Evolutionary conservation across 53 echinoderm and acorn worm species (phyloP), one percentile per base, ranked within the genome.

Genomic region (Echinometra lucunter): DNA sequence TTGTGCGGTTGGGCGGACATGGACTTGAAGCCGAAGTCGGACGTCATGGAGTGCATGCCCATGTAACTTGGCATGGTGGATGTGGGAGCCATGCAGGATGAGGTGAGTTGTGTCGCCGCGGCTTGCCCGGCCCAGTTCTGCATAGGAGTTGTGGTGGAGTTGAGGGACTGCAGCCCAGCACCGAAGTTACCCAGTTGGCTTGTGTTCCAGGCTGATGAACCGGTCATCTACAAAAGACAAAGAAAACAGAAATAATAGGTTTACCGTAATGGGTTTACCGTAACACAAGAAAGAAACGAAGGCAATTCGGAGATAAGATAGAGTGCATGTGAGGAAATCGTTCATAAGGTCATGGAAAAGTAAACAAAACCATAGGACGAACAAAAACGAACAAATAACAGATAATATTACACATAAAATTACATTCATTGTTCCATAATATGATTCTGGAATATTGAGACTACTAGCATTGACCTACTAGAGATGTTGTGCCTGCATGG

Each of bases 51-150:
- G 42, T 96, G 88, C 92, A 97, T 97, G 27, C 97, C 97, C 98
- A 98, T 98, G 95, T 98, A 98, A 82, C 95, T 96, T 37, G 98
- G 98, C 91, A 97, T 91, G 94, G 95, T 97, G 8, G 95, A 94
- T 38, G 95, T 96, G 16, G 97, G 96, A 16, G 97, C 94, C 98
- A 98, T 98, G 88, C 98, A 98, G 6, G 98, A 97, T 2, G 97
- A 88, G 57, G 94, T 82, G 83, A 94, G 94, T 32, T 94, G 94
- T 21, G 83, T 94, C n/a, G 94, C 94, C 27, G 82, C 85, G 25
- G 83, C 85, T 44, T 82, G 83, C 0, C 91, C 91, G 60, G 94
- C 45, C 94, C 94, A 94, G 85, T 94, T 94, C 85, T 94, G 94
- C 82, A 94, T 83, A 25, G 75, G 45, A 49, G 16, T 92, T 55